Base-by-base conservation (phyloP, 2,888 invertebrate genomes). In the Zaprionus obscuricornis region DNA sequence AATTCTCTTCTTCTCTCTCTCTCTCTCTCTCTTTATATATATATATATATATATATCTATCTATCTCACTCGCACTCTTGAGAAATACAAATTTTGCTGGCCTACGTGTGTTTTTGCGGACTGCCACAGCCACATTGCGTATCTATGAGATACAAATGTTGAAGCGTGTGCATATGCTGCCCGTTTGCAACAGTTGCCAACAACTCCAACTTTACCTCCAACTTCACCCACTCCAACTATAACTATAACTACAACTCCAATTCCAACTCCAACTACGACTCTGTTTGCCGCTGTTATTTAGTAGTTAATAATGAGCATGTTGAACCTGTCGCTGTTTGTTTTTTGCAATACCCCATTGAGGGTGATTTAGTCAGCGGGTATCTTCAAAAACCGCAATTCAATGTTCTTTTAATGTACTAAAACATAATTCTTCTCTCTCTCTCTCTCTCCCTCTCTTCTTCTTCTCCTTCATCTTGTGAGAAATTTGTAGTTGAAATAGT, bases 301-400 rank as follows among this genome's bases (percentile, higher is more conserved):
- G 82, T 82, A 82, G 85, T 82, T 85, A 82, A 82, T 82, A 82
- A 82, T 85, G 82, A 84, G 82, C 85, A 82, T 84, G 82, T 82
- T 84, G 82, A 74, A 62, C 66, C 74, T 74, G 79, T 66, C 76
- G 75, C 36, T 78, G 75, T 74, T 77, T 78, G 79, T 64, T 77
- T 74, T 39, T 77, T 50, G 43, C 55, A 1, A 51, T 54, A 59
- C 65, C 34, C 11, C 24, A n/a, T n/a, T 16, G 14, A n/a, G 27
- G 4, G 2, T 0, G 5, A 1, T 13, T 3, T 2, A 2, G 2
- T 11, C 24, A 37, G 8, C 42, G 59, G 60, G 60, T 59, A 50
- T 24, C 40, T 20, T 2, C 11, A 11, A 13, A 31, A 2, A n/a
- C 0, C 16, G 2, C 14, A 2, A 8, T 18, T 18, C 1, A 47